Percentiles rank a stretch among this genome's conserved stretches.
Evolutionary conservation across 2,113 vertebrate species (phyloP).

Genomic region (Otolemur garnettii): DNA sequence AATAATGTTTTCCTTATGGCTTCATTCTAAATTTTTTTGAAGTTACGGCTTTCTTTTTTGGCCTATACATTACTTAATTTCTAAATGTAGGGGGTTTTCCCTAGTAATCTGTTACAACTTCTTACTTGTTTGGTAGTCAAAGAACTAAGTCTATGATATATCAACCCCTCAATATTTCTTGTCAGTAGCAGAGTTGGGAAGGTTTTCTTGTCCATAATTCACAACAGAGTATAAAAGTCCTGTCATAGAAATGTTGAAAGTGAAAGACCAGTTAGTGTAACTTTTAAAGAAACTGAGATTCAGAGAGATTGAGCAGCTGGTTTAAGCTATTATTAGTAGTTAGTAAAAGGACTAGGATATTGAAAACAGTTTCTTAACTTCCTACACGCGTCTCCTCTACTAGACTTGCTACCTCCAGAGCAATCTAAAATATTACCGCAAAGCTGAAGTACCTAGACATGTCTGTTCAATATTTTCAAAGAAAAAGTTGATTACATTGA

Average conservation of each 20-base stretch:
- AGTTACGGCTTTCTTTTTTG: not conserved
- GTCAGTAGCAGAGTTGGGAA: not conserved
- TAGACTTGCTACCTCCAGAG: not conserved
- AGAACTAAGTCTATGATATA: not conserved
- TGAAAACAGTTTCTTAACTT: not conserved
- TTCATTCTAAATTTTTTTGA: not conserved
- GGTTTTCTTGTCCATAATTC: not conserved
- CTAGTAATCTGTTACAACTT: not conserved
- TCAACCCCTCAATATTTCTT: not conserved
- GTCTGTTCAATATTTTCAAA: not conserved
- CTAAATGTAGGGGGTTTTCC: not conserved
- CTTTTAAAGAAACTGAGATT: not conserved
- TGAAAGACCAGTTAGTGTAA: not conserved
- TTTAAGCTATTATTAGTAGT: not conserved
- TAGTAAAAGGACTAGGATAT: not conserved
- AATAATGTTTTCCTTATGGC: not conserved
- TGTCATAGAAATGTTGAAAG: not conserved
- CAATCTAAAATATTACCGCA: not conserved
- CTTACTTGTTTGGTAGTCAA: not conserved
- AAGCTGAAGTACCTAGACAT: not conserved
- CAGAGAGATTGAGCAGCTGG: not conserved
- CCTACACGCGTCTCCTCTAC: not conserved
- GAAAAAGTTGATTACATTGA: not conserved
- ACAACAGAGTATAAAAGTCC: not conserved
- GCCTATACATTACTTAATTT: constrained; percentile 4